phyloP scores from a whole-genome alignment of 1,140 invertebrate genomes.

The Maniola jurtina region DNA sequence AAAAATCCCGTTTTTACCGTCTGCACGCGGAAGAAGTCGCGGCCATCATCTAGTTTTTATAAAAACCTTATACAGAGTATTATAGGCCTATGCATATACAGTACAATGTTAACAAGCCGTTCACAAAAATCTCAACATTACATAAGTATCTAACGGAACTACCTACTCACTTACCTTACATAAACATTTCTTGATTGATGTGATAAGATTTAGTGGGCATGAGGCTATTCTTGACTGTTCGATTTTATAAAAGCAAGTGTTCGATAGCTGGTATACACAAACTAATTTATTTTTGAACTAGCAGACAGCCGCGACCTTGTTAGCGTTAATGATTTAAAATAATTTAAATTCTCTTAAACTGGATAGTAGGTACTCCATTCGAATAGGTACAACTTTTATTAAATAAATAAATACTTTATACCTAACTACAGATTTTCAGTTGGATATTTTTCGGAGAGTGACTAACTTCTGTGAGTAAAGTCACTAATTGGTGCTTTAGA shows the following conservation, averaged over 20 bases:
- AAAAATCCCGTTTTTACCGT: too few species aligned
- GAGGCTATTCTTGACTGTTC: conserved; percentile 1
- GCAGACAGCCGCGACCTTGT: conserved; percentile 1
- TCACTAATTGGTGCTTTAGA: too few species aligned
- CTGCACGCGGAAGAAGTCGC: too few species aligned
- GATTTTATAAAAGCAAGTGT: conserved; percentile 2
- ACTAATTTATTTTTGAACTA: conserved; percentile 9
- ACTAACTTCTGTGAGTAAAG: too few species aligned
- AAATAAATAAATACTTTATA: background rate
- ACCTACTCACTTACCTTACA: background rate
- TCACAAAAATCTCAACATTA: too few species aligned
- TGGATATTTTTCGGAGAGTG: too few species aligned
- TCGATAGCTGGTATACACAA: background rate
- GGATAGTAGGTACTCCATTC: background rate
- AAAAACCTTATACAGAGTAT: too few species aligned
- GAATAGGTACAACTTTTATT: background rate
- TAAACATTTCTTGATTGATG: background rate
- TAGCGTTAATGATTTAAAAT: background rate
- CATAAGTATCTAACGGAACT: too few species aligned
- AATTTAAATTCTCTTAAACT: background rate
- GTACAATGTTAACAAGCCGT: too few species aligned
- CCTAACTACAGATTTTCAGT: too few species aligned
- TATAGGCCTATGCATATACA: too few species aligned
- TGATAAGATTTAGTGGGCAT: background rate
- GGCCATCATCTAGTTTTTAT: too few species aligned